phyloP scores from a whole-genome alignment of 2,888 invertebrate species.

The Nyleta sp. region DNA sequence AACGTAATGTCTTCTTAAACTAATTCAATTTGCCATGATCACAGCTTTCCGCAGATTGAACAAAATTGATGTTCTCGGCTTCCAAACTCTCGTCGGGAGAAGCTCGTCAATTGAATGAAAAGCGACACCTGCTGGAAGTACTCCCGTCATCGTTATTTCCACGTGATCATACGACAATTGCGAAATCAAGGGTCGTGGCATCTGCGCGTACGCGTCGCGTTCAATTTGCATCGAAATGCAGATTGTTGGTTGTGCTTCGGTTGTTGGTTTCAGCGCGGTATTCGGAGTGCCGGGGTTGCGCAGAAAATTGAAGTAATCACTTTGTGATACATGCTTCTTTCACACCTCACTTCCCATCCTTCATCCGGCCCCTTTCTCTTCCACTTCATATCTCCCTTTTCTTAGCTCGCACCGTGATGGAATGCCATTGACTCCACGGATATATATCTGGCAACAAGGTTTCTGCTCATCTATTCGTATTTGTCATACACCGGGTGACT shows the following conservation, averaged over 20 bases:
- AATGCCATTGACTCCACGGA: slow-evolving; percentile 77
- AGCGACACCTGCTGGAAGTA: slow-evolving; percentile 23
- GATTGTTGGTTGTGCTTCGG: slow-evolving; percentile 15
- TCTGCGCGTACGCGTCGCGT: slow-evolving; percentile 12
- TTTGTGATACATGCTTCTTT: slow-evolving; percentile 61
- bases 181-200: slow-evolving; percentile 20
- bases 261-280: slow-evolving; percentile 8
- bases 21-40: background rate
- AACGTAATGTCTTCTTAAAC: no score
- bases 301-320: slow-evolving; percentile 59
- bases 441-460: slow-evolving; percentile 76
- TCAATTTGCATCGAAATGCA: slow-evolving; percentile 40
- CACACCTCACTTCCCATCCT: slow-evolving; percentile 60
- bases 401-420: slow-evolving; percentile 69
- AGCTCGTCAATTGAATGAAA: slow-evolving; percentile 11
- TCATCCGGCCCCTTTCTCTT: slow-evolving; percentile 49
- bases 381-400: slow-evolving; percentile 52
- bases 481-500: slow-evolving; percentile 70
- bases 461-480: slow-evolving; percentile 67
- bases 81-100: background rate
- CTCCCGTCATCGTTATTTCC: slow-evolving; percentile 28
- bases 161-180: background rate
- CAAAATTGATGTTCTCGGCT: background rate
- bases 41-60: background rate
- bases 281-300: slow-evolving; percentile 19